Evolutionary conservation across 2,888 invertebrate genomes (phyloP).

Genomic region (Macrophya annulata): DNA sequence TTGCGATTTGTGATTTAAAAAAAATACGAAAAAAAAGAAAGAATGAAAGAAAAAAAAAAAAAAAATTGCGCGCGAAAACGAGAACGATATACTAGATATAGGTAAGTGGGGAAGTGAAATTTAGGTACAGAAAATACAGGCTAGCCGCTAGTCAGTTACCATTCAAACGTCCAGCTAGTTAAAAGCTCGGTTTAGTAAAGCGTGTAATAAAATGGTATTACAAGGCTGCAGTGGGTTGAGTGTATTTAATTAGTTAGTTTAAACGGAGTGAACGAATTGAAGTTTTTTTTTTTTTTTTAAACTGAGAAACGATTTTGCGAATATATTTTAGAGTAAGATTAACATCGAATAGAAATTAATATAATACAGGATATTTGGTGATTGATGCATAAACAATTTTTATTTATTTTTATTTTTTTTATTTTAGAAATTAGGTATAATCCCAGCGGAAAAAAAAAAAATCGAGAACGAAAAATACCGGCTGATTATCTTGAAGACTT

Average conservation of each 20-base stretch:
- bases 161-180: conserved; percentile 7
- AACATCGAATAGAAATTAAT: too few species aligned
- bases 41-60: background rate
- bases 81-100: background rate
- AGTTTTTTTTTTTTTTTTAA: too few species aligned
- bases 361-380: background rate
- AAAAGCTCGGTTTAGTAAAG: background rate
- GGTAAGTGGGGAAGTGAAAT: background rate
- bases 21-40: background rate
- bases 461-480: background rate
- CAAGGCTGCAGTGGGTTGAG: background rate
- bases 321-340: too few species aligned
- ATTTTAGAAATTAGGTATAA: background rate
- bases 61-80: background rate
- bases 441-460: too few species aligned
- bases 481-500: background rate
- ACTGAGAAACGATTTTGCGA: too few species aligned
- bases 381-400: background rate
- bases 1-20: background rate
- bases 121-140: background rate
- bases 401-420: background rate
- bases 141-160: background rate
- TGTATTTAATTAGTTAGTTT: background rate
- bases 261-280: too few species aligned
- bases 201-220: background rate